Percentiles rank a stretch among this genome's conserved stretches.
Conservation (phyloP, 1,140 invertebrate genomes). For the Drosophila punjabiensis region DNA sequence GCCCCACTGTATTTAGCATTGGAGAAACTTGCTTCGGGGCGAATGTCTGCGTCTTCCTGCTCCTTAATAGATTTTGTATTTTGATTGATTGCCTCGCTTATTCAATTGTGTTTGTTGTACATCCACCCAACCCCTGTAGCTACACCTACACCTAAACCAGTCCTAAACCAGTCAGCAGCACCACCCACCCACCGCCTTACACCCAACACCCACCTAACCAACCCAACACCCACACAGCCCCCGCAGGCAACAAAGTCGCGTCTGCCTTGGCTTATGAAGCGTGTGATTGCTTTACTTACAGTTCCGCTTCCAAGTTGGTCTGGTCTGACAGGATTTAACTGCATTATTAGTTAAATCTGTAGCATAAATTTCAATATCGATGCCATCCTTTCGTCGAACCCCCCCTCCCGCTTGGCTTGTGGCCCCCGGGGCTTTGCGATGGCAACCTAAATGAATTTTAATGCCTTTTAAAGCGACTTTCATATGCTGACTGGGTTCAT, state of each 20-base stretch:
- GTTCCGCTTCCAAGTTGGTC: slow-evolving; percentile 61
- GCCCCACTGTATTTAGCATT: slow-evolving; percentile 41
- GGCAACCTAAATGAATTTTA: slow-evolving; percentile 81
- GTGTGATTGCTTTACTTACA: slow-evolving; percentile 82
- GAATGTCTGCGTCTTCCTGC: slow-evolving; percentile 48
- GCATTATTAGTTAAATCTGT: slow-evolving; percentile 82
- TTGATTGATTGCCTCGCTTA: slow-evolving; percentile 84
- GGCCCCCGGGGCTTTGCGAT: slow-evolving; percentile 36
- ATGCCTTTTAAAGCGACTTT: slow-evolving; percentile 74
- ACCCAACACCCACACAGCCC: not conserved
- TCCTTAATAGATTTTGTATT: slow-evolving; percentile 82
- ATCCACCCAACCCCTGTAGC: not conserved
- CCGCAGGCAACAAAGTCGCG: slow-evolving; percentile 54
- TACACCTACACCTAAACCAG: slow-evolving; percentile 34
- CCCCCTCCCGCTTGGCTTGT: not conserved
- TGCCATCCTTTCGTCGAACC: slow-evolving; percentile 36
- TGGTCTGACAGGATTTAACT: slow-evolving; percentile 77
- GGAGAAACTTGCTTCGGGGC: slow-evolving; percentile 56
- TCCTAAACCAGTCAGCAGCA: slow-evolving; percentile 31
- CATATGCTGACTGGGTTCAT: slow-evolving; percentile 62
- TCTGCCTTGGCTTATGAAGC: slow-evolving; percentile 77
- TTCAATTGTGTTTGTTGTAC: slow-evolving; percentile 73
- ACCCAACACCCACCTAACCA: not conserved
- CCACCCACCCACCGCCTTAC: not conserved
- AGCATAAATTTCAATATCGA: slow-evolving; percentile 83